Conservation (phyloP, 1,140 invertebrate species). For the Aphelenchoides besseyi region DNA sequence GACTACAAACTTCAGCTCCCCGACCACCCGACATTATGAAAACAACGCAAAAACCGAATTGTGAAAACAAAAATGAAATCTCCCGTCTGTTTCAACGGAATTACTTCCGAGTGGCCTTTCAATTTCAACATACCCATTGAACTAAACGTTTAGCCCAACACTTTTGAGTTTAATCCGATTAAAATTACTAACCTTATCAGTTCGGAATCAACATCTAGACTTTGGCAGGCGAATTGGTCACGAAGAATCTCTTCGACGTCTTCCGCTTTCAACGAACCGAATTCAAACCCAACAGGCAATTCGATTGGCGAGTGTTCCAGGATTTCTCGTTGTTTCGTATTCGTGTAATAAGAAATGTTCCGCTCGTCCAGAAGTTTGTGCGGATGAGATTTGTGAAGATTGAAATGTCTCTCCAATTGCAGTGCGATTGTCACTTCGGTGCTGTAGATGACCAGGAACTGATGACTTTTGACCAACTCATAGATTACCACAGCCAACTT, state of each 20-base stretch:
- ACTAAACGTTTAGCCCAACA: not conserved
- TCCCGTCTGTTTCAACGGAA: not conserved
- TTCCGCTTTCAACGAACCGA: not conserved
- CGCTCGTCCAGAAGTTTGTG: not conserved
- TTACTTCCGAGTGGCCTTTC: too few relatives aligned
- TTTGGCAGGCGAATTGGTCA: not conserved
- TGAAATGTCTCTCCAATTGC: not conserved
- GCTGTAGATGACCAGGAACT: not conserved
- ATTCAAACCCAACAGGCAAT: not conserved
- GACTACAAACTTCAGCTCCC: too few relatives aligned
- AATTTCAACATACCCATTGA: too few relatives aligned
- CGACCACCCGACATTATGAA: too few relatives aligned
- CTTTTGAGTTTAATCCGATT: not conserved
- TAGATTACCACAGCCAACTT: not conserved
- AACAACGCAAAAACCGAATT: not conserved
- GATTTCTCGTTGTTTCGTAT: not conserved
- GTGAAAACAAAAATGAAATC: not conserved
- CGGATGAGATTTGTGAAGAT: not conserved
- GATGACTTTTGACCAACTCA: not conserved
- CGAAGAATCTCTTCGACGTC: not conserved
- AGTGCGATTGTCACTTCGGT: slow-evolving; percentile 8
- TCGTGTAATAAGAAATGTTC: not conserved
- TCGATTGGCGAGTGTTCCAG: not conserved
- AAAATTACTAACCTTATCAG: not conserved
- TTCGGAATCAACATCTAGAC: not conserved